These are phyloP conservation scores for Pedetes capensis DNA, from an alignment of 2,113 vertebrate genomes.

Conservation along the genomic window DNA sequence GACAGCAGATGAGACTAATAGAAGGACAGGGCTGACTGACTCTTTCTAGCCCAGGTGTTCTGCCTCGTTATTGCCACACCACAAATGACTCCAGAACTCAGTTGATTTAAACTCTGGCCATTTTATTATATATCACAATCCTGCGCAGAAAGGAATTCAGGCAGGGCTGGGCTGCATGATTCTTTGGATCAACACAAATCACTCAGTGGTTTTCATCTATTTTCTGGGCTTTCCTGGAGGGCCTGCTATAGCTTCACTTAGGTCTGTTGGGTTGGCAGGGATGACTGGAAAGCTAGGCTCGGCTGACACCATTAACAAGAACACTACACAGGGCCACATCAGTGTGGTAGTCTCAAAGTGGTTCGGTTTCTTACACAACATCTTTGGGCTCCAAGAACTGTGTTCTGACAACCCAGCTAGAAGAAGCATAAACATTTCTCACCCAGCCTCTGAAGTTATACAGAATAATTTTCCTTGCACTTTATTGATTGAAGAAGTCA, in stretches of 20 bases:
- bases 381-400: not conserved
- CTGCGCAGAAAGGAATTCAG: not conserved
- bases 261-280: not conserved
- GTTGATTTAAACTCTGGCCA: not conserved
- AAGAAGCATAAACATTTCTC: not conserved
- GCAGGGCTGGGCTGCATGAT: not conserved
- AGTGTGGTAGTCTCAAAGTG: not conserved
- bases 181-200: not conserved
- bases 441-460: not conserved
- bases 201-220: not conserved
- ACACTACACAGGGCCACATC: not conserved
- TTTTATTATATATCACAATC: not conserved
- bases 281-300: not conserved
- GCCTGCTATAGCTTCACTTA: not conserved
- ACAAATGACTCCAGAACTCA: not conserved
- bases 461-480: not conserved
- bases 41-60: not conserved
- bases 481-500: not conserved
- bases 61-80: not conserved
- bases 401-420: not conserved
- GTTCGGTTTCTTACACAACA: not conserved
- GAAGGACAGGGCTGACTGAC: not conserved
- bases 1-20: not conserved
- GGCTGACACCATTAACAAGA: not conserved
- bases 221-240: not conserved